Base-by-base conservation (phyloP, 2,888 invertebrate species). In the Tachina lurida region DNA sequence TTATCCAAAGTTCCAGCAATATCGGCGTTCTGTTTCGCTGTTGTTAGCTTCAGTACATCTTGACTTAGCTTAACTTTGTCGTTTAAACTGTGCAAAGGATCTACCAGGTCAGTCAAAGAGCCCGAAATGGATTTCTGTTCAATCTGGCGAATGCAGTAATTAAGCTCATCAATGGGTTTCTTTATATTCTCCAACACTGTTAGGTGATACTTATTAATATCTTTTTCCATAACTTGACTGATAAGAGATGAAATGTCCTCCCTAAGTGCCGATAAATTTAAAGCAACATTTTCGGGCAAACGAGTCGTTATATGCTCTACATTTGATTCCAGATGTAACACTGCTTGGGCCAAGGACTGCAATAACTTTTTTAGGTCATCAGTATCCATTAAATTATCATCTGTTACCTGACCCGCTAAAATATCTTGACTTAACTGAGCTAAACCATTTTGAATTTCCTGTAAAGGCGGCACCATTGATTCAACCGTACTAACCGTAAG, bases 391-490 rank as follows among this genome's bases (percentile, higher is more conserved):
- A 89, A 89, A 3, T 90, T 89, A 7, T 93, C 92, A 22, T 90
- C 89, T 1, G 89, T 89, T 9, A 91, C 84, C 62, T 92, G 92
- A 0, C 92, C 92, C 10, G 91, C 91, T 86, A 93, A 91, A 49
- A 94, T 91, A 80, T 93, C 93, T 83, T 93, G 93, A 12, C 93
- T 93, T 79, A 94, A 87, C 83, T 92, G 89, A 78, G 93, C 93
- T 60, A 95, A 89, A 31, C 94, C 94, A 77, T 92, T 93, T 90
- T 94, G 94, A 74, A 95, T 94, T 91, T 95, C 94, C 77, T 94
- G 94, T 15, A 95, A 92, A 0, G 95, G 94, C 1, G 94, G 94
- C 43, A 94, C 93, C 88, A 94, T 92, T 17, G 92, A 91, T 60
- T 92, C 93, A 22, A 94, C 92, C 2, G 94, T 93, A 58, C 89